Conservation (phyloP, 2,797 vertebrate species). For the Peromyscus aztecus region DNA sequence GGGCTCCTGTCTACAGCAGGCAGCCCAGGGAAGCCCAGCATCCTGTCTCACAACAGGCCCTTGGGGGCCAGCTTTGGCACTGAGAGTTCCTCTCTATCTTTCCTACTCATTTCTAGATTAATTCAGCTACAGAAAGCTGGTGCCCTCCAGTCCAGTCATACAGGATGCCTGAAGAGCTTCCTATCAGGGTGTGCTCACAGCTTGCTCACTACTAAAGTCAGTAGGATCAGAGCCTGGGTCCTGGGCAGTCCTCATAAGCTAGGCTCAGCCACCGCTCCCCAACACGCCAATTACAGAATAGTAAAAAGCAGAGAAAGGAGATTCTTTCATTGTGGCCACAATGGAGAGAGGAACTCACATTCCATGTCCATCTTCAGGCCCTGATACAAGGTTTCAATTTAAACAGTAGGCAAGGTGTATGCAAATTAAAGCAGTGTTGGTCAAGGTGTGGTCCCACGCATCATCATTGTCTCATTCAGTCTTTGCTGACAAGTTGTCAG, state of each 20-base stretch:
- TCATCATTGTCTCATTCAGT: neutral
- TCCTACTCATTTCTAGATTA: neutral
- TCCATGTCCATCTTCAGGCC: neutral
- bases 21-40: neutral
- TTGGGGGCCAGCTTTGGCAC: neutral
- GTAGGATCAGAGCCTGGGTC: neutral
- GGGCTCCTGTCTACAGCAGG: neutral
- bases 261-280: neutral
- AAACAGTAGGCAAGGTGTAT: neutral
- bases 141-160: neutral
- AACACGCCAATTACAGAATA: neutral
- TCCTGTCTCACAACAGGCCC: neutral
- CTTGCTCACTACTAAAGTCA: neutral
- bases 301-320: neutral
- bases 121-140: neutral
- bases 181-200: fast-evolving
- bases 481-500: neutral
- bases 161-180: neutral
- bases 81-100: neutral
- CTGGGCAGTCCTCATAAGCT: neutral
- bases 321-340: neutral
- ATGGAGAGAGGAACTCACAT: neutral
- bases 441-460: neutral
- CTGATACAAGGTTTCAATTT: neutral
- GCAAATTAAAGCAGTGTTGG: neutral